phyloP scores from a whole-genome alignment of 1,140 invertebrate species.

The Metopolophium dirhodum region DNA sequence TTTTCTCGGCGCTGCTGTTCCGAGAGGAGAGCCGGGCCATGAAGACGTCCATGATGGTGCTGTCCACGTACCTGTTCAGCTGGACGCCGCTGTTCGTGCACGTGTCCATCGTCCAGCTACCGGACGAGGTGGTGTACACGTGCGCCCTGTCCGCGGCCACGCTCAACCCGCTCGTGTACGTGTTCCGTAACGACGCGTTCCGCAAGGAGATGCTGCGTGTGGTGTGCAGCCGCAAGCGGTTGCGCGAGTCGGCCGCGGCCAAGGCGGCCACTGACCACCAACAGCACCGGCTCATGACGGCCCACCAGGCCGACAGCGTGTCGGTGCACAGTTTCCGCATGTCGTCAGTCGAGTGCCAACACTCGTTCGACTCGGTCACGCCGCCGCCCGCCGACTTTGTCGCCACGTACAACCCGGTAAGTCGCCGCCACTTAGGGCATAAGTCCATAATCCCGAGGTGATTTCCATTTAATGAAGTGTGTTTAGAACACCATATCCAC shows the following conservation, averaged over 20 bases:
- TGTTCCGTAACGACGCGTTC: constrained; percentile 65
- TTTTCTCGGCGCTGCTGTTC: constrained; percentile 63
- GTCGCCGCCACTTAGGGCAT: not conserved
- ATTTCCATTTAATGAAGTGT: not conserved
- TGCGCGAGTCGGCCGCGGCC: not conserved
- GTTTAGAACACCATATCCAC: not conserved
- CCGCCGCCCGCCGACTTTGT: constrained; percentile 61
- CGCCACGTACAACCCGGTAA: constrained; percentile 61
- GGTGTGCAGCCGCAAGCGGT: constrained; percentile 60
- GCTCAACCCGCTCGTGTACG: constrained; percentile 68
- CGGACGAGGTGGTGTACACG: constrained; percentile 56
- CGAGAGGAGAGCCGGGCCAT: constrained; percentile 68
- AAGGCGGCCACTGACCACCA: constrained; percentile 36
- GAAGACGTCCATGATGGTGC: constrained; percentile 67
- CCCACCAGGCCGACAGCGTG: constrained; percentile 60
- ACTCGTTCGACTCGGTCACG: constrained; percentile 56
- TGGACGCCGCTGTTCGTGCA: constrained; percentile 67
- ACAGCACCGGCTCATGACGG: constrained; percentile 57
- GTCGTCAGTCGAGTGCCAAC: constrained; percentile 60
- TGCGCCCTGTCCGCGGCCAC: constrained; percentile 60
- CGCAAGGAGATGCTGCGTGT: constrained; percentile 63
- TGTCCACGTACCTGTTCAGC: constrained; percentile 67
- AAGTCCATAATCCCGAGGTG: not conserved
- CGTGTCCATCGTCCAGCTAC: constrained; percentile 55
- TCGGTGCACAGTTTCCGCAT: constrained; percentile 61